These are phyloP conservation scores for Metaphire vulgaris DNA, from an alignment of 1,140 invertebrate species.

Conservation along the genomic window DNA sequence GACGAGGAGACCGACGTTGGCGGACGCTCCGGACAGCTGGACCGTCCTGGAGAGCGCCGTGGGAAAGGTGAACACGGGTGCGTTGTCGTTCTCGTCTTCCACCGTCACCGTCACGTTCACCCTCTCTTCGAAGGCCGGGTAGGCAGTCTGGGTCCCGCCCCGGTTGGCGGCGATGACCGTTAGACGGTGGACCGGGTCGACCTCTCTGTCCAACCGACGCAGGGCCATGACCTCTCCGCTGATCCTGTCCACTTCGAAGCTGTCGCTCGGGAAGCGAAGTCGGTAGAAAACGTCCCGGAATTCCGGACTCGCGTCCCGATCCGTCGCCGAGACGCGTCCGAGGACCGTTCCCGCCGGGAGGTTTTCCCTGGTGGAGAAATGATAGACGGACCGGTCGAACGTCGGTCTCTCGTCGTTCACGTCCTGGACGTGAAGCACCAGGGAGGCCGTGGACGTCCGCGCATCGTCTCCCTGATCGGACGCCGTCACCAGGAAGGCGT, in stretches of 20 bases:
- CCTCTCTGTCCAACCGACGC: slow-evolving; percentile 24
- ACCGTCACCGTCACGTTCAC: slow-evolving; percentile 14
- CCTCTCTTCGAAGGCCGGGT: slow-evolving; percentile 54
- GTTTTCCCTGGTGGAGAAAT: neutral
- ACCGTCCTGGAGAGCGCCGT: slow-evolving; percentile 13
- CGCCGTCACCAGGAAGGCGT: neutral
- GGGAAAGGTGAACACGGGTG: slow-evolving; percentile 22
- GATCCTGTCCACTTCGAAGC: slow-evolving; percentile 37
- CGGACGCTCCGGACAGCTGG: slow-evolving; percentile 44
- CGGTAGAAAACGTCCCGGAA: slow-evolving; percentile 10
- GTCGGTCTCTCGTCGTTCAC: slow-evolving; percentile 21
- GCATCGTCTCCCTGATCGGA: slow-evolving; percentile 10
- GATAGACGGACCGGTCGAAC: neutral
- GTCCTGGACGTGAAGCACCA: slow-evolving; percentile 15
- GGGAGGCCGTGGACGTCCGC: neutral
- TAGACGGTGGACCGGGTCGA: slow-evolving; percentile 7
- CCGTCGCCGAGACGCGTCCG: neutral
- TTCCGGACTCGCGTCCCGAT: neutral
- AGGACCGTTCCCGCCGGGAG: neutral
- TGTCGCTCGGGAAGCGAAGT: slow-evolving; percentile 53
- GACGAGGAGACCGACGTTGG: neutral
- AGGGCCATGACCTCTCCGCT: slow-evolving; percentile 27
- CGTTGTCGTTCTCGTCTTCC: slow-evolving; percentile 26
- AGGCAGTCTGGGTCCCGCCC: slow-evolving; percentile 8
- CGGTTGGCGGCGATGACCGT: slow-evolving; percentile 22